phyloP scores from a whole-genome alignment of 2,797 vertebrate species.

The Columba guinea region DNA sequence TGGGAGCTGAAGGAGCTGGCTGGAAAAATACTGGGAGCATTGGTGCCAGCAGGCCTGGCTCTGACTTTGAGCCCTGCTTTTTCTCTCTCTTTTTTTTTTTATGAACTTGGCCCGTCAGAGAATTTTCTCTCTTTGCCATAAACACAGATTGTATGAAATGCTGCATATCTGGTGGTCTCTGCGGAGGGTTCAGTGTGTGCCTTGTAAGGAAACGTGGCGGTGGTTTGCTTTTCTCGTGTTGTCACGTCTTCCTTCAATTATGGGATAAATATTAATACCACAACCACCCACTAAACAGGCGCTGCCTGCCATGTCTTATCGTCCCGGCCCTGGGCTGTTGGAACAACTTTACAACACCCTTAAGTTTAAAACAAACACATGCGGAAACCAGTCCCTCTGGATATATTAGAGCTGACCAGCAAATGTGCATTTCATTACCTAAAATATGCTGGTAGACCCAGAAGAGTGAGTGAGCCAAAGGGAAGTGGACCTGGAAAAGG shows the following conservation, averaged over 20 bases:
- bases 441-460: conserved; percentile 47
- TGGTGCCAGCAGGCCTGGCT: not conserved
- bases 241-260: conserved; percentile 50
- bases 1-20: fast-evolving
- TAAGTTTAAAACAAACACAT: conserved; percentile 54
- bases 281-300: conserved; percentile 36
- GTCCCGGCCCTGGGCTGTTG: not conserved
- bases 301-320: conserved; percentile 54
- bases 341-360: conserved; percentile 51
- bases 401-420: conserved; percentile 49
- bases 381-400: conserved; percentile 12
- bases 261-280: conserved; percentile 51
- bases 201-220: not conserved
- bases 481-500: conserved; percentile 43
- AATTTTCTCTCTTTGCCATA: not conserved
- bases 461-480: not conserved
- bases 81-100: fast-evolving
- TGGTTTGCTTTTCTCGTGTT: conserved; percentile 23
- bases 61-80: not conserved
- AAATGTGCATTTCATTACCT: conserved; percentile 58
- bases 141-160: not conserved
- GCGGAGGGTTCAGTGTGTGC: not conserved
- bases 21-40: not conserved
- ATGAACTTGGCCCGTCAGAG: not conserved
- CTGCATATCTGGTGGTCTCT: not conserved